phyloP scores from a whole-genome alignment of 2,797 vertebrate species.

The Microctenopoma steveboyesi region DNA sequence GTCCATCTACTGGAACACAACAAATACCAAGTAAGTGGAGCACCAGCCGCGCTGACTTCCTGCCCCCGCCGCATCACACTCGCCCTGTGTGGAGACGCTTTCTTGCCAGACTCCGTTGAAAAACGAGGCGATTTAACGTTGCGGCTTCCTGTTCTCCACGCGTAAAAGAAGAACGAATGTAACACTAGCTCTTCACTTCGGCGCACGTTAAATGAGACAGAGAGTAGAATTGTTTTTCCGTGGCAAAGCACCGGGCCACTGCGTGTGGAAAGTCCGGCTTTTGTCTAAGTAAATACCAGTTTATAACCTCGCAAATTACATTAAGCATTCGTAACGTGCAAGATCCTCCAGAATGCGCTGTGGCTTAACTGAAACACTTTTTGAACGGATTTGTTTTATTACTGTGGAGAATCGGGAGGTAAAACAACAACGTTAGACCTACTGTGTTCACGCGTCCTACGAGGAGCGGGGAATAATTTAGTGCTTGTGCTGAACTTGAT shows the following conservation, averaged over 20 bases:
- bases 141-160: neutral
- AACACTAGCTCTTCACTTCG: neutral
- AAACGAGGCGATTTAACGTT: conserved; percentile 3
- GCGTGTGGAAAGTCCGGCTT: neutral
- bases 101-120: conserved; percentile 21
- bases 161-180: neutral
- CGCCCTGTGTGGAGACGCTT: conserved; percentile 12
- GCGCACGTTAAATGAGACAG: conserved; percentile 5
- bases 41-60: conserved; percentile 19
- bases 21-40: conserved; percentile 95
- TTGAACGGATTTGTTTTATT: conserved; percentile 2
- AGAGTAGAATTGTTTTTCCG: neutral
- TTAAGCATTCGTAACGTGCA: neutral
- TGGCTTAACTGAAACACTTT: neutral
- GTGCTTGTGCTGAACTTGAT: no score
- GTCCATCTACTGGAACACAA: conserved; percentile 99
- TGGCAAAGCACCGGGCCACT: neutral
- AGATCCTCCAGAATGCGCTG: neutral
- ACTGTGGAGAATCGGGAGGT: no score
- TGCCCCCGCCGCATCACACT: neutral
- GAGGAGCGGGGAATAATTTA: no score
- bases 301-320: neutral
- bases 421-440: neutral
- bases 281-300: neutral
- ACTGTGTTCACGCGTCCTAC: neutral